A percentile compares a stretch with the other conserved stretches of the same genome.
These are phyloP conservation scores for Siniperca undulata DNA, from an alignment of 2,797 vertebrate genomes.

Conservation along the genomic window DNA sequence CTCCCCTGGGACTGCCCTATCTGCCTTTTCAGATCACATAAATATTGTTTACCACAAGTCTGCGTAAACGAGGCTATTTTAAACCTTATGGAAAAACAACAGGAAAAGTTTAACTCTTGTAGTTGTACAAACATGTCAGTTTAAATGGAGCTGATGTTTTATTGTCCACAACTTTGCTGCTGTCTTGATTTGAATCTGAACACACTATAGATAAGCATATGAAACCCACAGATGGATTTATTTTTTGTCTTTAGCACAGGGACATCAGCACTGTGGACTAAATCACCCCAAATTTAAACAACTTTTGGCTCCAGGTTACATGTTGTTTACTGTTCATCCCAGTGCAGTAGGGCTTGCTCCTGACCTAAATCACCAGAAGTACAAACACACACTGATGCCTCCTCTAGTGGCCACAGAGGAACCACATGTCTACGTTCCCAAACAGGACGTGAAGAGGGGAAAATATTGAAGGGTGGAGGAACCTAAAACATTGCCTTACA, in stretches of 20 bases:
- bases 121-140: conserved; percentile 46
- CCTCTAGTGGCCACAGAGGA: conserved; percentile 46
- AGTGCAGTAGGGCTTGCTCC: conserved; percentile 24
- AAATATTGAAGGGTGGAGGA: not conserved
- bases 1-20: conserved; percentile 76
- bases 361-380: conserved; percentile 55
- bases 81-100: conserved; percentile 75
- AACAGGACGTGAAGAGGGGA: conserved; percentile 6
- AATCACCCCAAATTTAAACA: conserved; percentile 34
- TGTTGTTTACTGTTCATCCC: conserved; percentile 48
- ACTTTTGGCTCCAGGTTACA: conserved; percentile 17
- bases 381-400: conserved; percentile 37
- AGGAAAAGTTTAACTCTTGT: conserved; percentile 65
- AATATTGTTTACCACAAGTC: conserved; percentile 82
- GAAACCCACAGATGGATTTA: conserved; percentile 9
- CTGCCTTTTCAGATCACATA: conserved; percentile 76
- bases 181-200: conserved; percentile 33
- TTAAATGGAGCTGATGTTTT: conserved; percentile 17
- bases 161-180: conserved; percentile 3
- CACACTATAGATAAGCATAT: not conserved
- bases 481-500: not conserved
- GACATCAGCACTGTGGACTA: conserved; percentile 19
- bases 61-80: conserved; percentile 79
- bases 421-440: conserved; percentile 1
- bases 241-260: conserved; percentile 26